Evolutionary conservation across 2,797 vertebrate species (phyloP).

Genomic region (Cyprinella venusta): DNA sequence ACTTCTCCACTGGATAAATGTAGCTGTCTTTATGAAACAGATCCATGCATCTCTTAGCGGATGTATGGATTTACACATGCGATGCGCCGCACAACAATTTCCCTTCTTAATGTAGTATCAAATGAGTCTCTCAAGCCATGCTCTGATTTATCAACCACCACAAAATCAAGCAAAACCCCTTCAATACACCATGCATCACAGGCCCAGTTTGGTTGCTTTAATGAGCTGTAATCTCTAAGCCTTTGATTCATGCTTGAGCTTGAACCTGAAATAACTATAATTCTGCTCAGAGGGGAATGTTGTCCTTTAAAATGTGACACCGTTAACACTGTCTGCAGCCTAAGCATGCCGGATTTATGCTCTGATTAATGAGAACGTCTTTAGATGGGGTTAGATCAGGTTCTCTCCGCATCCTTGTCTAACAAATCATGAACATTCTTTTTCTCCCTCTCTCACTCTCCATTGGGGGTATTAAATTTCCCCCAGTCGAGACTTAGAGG

Average conservation of each 20-base stretch:
- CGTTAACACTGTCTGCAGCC: conserved; percentile 69
- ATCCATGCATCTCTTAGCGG: conserved; percentile 26
- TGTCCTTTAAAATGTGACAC: conserved; percentile 77
- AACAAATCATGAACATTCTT: conserved; percentile 39
- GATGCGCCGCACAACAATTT: conserved; percentile 64
- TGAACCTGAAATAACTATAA: conserved; percentile 78
- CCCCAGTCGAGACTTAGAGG: conserved; percentile 65
- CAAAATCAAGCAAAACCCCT: conserved; percentile 68
- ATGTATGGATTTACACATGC: conserved; percentile 16
- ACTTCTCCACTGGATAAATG: conserved; percentile 9
- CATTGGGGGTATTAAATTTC: conserved; percentile 72
- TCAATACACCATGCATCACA: conserved; percentile 62
- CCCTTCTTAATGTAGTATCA: conserved; percentile 75
- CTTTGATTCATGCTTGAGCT: conserved; percentile 72
- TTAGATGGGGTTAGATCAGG: conserved; percentile 49
- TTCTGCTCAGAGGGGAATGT: conserved; percentile 72
- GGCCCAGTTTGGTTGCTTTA: conserved; percentile 69
- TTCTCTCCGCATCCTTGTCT: conserved; percentile 30
- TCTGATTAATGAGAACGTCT: conserved; percentile 45
- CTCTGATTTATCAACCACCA: conserved; percentile 73
- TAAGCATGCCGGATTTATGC: conserved; percentile 7
- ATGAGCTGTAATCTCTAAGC: conserved; percentile 75
- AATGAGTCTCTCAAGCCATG: conserved; percentile 77
- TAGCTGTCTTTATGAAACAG: conserved; percentile 5
- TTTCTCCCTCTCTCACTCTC: conserved; percentile 14